Conservation (phyloP, 2,113 vertebrate species). For the Thunnus maccoyii region DNA sequence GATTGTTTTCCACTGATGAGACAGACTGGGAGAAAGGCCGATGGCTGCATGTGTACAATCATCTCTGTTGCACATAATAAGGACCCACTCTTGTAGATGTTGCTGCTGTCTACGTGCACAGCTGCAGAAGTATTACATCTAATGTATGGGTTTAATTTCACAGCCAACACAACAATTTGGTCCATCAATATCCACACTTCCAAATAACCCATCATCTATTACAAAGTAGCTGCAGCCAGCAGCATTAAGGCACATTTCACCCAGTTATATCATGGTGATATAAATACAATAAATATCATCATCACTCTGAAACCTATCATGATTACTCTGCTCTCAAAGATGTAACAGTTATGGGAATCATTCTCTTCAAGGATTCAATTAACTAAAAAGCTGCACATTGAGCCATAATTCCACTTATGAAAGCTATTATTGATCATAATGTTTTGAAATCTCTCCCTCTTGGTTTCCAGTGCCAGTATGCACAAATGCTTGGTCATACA, state of each 20-base stretch:
- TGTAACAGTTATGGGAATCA: constrained; percentile 68
- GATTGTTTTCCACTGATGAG: constrained; percentile 82
- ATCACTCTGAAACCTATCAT: constrained; percentile 39
- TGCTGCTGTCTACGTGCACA: neutral
- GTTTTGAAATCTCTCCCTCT: constrained; percentile 65
- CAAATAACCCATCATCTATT: constrained; percentile 45
- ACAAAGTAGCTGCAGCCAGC: constrained; percentile 1
- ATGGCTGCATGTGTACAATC: constrained; percentile 57
- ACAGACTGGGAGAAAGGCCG: constrained; percentile 42
- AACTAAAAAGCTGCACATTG: constrained; percentile 81
- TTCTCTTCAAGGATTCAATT: constrained; percentile 78
- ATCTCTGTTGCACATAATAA: constrained; percentile 17
- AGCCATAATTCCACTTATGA: constrained; percentile 70
- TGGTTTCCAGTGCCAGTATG: constrained; percentile 52
- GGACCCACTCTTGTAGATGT: neutral
- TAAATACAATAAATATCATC: constrained; percentile 58
- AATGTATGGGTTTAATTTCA: constrained; percentile 57
- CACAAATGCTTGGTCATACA: constrained; percentile 30
- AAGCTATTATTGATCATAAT: constrained; percentile 83
- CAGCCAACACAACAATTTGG: constrained; percentile 41
- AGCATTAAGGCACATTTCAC: constrained; percentile 22
- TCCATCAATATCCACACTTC: constrained; percentile 45
- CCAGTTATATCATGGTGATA: constrained; percentile 23
- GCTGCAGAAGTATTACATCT: constrained; percentile 14
- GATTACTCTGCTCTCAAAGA: constrained; percentile 55